Conservation (phyloP, 2,888 invertebrate genomes). For the Tethea ocularis region DNA sequence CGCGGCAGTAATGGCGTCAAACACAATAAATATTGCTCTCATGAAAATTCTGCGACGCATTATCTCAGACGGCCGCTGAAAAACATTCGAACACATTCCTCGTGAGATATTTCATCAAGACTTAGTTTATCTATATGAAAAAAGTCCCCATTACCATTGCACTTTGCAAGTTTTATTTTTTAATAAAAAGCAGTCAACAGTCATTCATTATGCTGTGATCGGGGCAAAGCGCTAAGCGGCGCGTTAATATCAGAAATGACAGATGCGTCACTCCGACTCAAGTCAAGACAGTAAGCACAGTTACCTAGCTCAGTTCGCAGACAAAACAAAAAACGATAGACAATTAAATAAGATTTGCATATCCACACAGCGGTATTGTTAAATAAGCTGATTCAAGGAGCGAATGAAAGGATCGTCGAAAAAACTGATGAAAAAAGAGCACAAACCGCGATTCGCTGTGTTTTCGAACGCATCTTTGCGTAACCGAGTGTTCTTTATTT, state of each 20-base stretch:
- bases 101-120: conserved; percentile 61
- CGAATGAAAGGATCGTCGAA: conserved; percentile 57
- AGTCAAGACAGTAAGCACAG: conserved; percentile 34
- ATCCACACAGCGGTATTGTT: conserved; percentile 59
- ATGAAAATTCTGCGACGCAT: conserved; percentile 76
- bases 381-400: conserved; percentile 55
- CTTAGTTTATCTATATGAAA: conserved; percentile 32
- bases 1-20: conserved; percentile 64
- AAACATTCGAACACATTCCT: conserved; percentile 58
- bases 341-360: conserved; percentile 77
- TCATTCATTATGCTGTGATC: conserved; percentile 55
- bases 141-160: conserved; percentile 51
- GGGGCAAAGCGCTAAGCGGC: conserved; percentile 62
- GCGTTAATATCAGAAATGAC: conserved; percentile 78
- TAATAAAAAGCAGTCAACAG: conserved; percentile 49
- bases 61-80: conserved; percentile 54
- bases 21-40: conserved; percentile 73
- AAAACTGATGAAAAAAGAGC: conserved; percentile 43
- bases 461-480: conserved; percentile 75
- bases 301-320: conserved; percentile 45
- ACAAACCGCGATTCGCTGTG: conserved; percentile 39
- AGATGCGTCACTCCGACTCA: conserved; percentile 72
- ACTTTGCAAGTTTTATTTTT: conserved; percentile 49
- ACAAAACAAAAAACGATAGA: conserved; percentile 50
- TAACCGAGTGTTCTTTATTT: conserved; percentile 64